phyloP scores from a whole-genome alignment of 2,888 invertebrate genomes.

The Mythimna albipuncta region DNA sequence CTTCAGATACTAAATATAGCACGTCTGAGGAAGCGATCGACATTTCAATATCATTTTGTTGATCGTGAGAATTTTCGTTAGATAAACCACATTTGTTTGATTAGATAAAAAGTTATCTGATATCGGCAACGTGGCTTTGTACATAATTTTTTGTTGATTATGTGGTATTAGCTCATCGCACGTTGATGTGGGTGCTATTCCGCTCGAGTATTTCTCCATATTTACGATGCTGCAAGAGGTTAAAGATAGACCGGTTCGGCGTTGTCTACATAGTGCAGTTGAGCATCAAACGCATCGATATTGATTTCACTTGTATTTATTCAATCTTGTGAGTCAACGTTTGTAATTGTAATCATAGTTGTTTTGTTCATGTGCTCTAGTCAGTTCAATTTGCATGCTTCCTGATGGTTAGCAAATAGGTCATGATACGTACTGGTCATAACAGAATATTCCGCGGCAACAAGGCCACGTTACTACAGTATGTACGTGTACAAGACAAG shows the following conservation, averaged over 20 bases:
- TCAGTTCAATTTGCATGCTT: constrained; percentile 46
- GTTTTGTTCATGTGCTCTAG: constrained; percentile 39
- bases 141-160: constrained; percentile 40
- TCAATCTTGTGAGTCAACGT: constrained; percentile 38
- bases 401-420: constrained; percentile 38
- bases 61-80: constrained; percentile 74
- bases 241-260: constrained; percentile 74
- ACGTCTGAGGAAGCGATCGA: constrained; percentile 62
- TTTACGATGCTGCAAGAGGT: constrained; percentile 73
- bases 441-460: constrained; percentile 66
- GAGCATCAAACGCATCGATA: constrained; percentile 64
- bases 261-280: constrained; percentile 57
- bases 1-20: constrained; percentile 51
- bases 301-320: constrained; percentile 65
- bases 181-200: constrained; percentile 48
- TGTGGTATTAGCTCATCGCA: constrained; percentile 41
- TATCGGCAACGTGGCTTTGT: constrained; percentile 36
- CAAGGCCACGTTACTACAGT: constrained; percentile 68
- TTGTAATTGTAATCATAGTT: constrained; percentile 36
- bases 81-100: constrained; percentile 70
- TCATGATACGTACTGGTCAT: constrained; percentile 48
- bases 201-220: constrained; percentile 57
- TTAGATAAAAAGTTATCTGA: constrained; percentile 68
- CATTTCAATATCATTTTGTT: constrained; percentile 61
- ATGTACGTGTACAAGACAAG: constrained; percentile 54